Conservation (phyloP, 2,888 invertebrate genomes). For the Sympetrum striolatum region DNA sequence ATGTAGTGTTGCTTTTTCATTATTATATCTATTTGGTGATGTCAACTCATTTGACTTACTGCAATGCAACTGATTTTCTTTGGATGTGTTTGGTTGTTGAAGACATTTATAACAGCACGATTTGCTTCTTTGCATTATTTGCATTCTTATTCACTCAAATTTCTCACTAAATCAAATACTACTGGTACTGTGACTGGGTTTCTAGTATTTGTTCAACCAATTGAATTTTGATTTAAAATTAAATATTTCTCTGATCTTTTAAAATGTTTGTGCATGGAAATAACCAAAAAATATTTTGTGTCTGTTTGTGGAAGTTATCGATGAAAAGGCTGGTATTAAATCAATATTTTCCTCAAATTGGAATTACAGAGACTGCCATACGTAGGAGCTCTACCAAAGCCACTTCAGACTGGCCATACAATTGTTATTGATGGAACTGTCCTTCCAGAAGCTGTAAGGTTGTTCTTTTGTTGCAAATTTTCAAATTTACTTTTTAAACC, state of each 20-base stretch:
- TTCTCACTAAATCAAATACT: background rate
- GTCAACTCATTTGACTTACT: too few species aligned
- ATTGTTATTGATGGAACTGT: constrained; percentile 44
- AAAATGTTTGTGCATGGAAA: background rate
- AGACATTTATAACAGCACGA: too few species aligned
- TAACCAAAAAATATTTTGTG: background rate
- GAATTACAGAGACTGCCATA: constrained; percentile 36
- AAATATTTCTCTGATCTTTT: background rate
- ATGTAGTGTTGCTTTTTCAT: too few species aligned
- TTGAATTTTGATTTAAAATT: background rate
- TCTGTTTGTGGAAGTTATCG: background rate
- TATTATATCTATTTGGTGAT: too few species aligned
- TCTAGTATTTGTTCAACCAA: background rate
- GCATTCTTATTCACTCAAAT: background rate
- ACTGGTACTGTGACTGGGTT: background rate
- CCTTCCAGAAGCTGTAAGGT: constrained; percentile 28
- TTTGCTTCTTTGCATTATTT: background rate
- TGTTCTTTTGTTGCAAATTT: background rate
- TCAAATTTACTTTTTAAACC: too few species aligned
- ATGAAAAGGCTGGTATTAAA: background rate
- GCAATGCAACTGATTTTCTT: too few species aligned
- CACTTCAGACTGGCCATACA: constrained; percentile 37
- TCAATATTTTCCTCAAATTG: background rate
- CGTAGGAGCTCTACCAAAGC: constrained; percentile 39
- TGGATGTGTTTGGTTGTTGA: too few species aligned